Base-by-base conservation (phyloP, 2,888 invertebrate genomes). In the Stegana nigrithorax region DNA sequence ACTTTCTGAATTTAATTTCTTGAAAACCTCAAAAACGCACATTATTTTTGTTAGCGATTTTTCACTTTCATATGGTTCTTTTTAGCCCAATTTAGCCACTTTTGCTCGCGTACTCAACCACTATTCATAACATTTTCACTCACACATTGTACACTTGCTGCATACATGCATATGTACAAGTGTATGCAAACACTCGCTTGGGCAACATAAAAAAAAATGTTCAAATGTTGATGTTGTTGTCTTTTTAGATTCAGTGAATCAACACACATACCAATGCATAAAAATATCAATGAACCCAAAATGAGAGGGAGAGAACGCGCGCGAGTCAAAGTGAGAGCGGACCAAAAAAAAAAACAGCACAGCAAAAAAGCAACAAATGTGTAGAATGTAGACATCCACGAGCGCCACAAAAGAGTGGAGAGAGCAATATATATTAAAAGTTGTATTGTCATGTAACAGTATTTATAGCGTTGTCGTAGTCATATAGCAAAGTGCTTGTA, bases 211-310 rank as follows among this genome's bases (percentile, higher is more conserved):
- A 53, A 19, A 32, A 53, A 4, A 53, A 29, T 32, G 12, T 32
- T 32, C 36, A 6, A 8, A n/a, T 51, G 51, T 12, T 29, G 19
- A 12, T 53, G 32, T 19, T 53, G 26, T 32, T 53, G 32, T 19
- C 4, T 32, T 51, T 51, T 53, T 12, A 19, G 17, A 67, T 79
- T 81, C 74, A 80, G 81, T 81, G 82, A 81, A 81, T 82, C 78
- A 73, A 71, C 66, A 70, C 70, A 65, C 68, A 82, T 67, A 78
- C 78, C 68, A 72, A 69, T 74, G 75, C 76, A 77, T 67, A 71
- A 79, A 82, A 79, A 82, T 82, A 81, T 81, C 81, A 81, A 81
- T 81, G 82, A 81, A 82, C 82, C 23, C 10, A 27, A 8, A 17
- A 19, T 8, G n/a, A 17, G 19, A 50, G 63, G 62, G 60, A 67